Base-by-base conservation (phyloP, 1,140 invertebrate species). In the Sarcophaga peregrina region DNA sequence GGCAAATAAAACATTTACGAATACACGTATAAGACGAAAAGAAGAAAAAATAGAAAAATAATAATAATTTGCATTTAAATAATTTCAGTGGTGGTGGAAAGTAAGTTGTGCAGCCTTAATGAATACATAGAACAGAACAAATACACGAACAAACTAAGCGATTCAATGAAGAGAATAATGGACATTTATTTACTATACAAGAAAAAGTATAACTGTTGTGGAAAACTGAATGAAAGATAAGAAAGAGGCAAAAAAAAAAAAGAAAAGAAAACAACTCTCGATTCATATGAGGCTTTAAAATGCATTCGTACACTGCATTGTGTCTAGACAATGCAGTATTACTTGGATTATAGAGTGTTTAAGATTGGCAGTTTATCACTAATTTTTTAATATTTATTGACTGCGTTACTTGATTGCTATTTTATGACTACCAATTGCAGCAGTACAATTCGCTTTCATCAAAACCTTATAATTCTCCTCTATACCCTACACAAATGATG, bases 201-300 rank as follows among this genome's bases (percentile, higher is more conserved):
- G 62, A 68, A 68, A 68, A 68, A 37, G 25, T 37, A 37, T 37
- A 37, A 68, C 7, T 68, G 8, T 3, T 25, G 62, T 9, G 7
- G 4, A 37, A 20, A 68, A 68, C 25, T 37, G 25, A 37, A 37
- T 2, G 25, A 37, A 37, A 37, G 25, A 37, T 58, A 58, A 15
- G 13, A n/a, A 58, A n/a, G 54, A n/a, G n/a, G n/a, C n/a, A n/a
- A n/a, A n/a, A n/a, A n/a, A n/a, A n/a, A 1, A 58, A 58, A 58
- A 15, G 15, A 15, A n/a, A 58, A n/a, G 62, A 68, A 52, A 68
- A 68, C 20, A 68, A 25, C 62, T 68, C 62, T 68, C 62, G 62
- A 68, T 68, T 68, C 62, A 25, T 68, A 25, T 20, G 17, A 20
- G 62, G 10, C 20, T 20, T 68, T 68, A 9, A n/a, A 20, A 25